Evolutionary conservation across 2,888 invertebrate genomes (phyloP), one percentile per base, ranked within the genome.

Genomic region (Epiblema foenella): DNA sequence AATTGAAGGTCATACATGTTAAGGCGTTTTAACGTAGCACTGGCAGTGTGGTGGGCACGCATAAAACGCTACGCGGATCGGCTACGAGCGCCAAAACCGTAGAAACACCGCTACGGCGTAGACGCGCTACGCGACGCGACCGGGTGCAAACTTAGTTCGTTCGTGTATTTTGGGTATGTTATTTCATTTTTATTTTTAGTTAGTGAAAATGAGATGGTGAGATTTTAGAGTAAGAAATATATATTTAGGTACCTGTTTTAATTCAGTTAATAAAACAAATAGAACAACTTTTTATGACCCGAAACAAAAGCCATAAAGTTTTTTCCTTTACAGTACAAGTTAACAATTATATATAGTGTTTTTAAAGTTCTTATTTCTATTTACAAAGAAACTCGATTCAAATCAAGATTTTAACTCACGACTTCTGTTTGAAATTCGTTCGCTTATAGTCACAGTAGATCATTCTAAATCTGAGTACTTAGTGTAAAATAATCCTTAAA

Each of bases 51-150:
- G 52, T 39, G 57, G 46, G 42, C 62, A 56, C 75, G 72, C 76
- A 77, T 82, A 83, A 82, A 80, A 82, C 84, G 87, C 85, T 85
- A 87, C 84, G 84, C 82, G 79, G 77, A 75, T 71, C 77, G 75
- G 84, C 83, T 82, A 81, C 84, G 77, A 75, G 72, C 80, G 82
- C 83, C 91, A 91, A 90, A 88, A 76, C 83, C 82, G 88, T 87
- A 85, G 84, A 83, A 77, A 82, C 76, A 78, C 77, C 78, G 88
- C 85, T 87, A 87, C 89, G 88, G 84, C 88, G 89, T 89, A 90
- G 88, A 87, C 90, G 90, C 84, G 86, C 87, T 87, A 86, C 86
- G 87, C 79, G 81, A 69, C 79, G 77, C 68, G 68, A 77, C 78
- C 76, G 60, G n/a, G 60, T 69, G 67, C 73, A 72, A 77, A 81